phyloP scores from a whole-genome alignment of 2,888 invertebrate genomes.

The Ophion obscuratus region DNA sequence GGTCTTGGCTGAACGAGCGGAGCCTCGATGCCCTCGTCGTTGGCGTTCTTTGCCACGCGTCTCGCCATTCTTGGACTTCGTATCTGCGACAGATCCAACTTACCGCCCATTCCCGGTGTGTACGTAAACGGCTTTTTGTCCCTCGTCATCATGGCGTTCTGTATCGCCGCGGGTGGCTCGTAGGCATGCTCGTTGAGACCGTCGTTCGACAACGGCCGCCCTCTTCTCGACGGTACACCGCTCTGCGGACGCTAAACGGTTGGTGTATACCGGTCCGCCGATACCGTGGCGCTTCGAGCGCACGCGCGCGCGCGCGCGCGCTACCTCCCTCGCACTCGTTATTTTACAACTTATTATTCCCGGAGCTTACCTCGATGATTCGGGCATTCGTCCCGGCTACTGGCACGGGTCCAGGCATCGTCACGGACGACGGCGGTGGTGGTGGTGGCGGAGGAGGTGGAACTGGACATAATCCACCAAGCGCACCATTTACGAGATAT shows the following conservation, averaged over 20 bases:
- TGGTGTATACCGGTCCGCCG: not conserved
- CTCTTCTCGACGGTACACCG: constrained; percentile 59
- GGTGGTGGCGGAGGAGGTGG: constrained; percentile 86
- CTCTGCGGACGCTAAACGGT: constrained; percentile 33
- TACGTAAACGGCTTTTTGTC: constrained; percentile 99
- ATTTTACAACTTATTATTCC: constrained; percentile 43
- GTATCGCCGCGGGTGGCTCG: constrained; percentile 95
- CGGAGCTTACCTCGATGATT: constrained; percentile 83
- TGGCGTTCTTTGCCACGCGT: constrained; percentile 89
- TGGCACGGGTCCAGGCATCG: constrained; percentile 85
- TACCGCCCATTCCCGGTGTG: constrained; percentile 92
- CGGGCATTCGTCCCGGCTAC: constrained; percentile 84
- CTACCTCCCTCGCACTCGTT: constrained; percentile 42
- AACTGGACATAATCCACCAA: constrained; percentile 78
- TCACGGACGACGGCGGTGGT: constrained; percentile 86
- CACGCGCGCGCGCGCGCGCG: no score
- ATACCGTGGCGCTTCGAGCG: not conserved
- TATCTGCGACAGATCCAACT: constrained; percentile 94
- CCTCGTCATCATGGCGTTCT: constrained; percentile 97
- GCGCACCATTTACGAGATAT: constrained; percentile 60
- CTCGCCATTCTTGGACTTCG: constrained; percentile 95
- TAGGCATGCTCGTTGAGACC: constrained; percentile 67
- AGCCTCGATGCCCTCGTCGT: constrained; percentile 88
- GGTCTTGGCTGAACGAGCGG: constrained; percentile 84
- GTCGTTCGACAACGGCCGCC: constrained; percentile 71